A percentile compares a stretch with the other conserved stretches of the same genome.
Evolutionary conservation across 2,113 vertebrate genomes (phyloP).

Genomic region (Pedionomus torquatus): DNA sequence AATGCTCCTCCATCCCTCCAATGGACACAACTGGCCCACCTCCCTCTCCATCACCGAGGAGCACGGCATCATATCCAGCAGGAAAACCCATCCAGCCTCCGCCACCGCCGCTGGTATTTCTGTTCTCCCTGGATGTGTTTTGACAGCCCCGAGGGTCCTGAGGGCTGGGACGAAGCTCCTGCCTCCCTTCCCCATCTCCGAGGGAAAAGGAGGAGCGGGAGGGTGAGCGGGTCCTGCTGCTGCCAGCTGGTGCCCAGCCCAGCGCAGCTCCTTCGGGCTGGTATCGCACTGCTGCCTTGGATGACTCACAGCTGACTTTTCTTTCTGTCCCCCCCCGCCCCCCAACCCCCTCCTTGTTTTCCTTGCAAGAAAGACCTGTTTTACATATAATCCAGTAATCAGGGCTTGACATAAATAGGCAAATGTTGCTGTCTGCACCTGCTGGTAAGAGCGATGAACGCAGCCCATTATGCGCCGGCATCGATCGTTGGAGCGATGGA

Average conservation of each 20-base stretch:
- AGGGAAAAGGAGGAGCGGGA: neutral
- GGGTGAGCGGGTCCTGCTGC: neutral
- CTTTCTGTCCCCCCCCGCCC: accelerated
- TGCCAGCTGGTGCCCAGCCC: constrained; percentile 45
- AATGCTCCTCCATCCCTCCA: neutral
- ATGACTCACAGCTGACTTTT: constrained; percentile 4
- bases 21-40: accelerated
- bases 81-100: neutral
- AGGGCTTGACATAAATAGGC: constrained; percentile 55
- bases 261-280: constrained; percentile 19
- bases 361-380: constrained; percentile 32
- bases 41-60: neutral
- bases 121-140: neutral
- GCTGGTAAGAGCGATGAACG: constrained; percentile 33
- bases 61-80: neutral
- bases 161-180: neutral
- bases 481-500: constrained; percentile 17
- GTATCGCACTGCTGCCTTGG: neutral
- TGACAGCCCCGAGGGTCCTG: neutral
- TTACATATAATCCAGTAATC: constrained; percentile 63
- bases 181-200: neutral
- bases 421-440: constrained; percentile 51
- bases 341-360: neutral
- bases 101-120: accelerated
- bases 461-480: constrained; percentile 25